A percentile compares a stretch with the other conserved stretches of the same genome.
These are phyloP conservation scores for Fragum sueziense DNA, from an alignment of 2,888 invertebrate species.

Conservation along the genomic window DNA sequence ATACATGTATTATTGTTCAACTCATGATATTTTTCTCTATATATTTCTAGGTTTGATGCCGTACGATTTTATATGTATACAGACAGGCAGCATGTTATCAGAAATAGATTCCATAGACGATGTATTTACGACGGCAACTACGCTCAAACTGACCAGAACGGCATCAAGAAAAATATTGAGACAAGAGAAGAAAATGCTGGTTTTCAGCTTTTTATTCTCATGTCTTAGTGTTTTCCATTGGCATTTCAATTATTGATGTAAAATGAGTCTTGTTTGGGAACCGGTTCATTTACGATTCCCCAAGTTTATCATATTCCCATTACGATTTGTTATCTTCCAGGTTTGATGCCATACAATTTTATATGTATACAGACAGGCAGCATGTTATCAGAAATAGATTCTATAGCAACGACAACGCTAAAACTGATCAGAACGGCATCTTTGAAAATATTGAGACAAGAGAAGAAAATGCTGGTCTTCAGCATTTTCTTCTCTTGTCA, in stretches of 20 bases:
- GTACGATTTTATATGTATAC: conserved; percentile 86
- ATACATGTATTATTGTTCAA: no score
- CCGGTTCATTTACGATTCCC: no score
- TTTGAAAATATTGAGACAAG: no score
- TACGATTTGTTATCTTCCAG: no score
- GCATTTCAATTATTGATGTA: no score
- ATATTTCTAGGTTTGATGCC: conserved; percentile 85
- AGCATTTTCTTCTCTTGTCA: no score
- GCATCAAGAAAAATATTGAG: conserved; percentile 70
- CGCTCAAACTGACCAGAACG: conserved; percentile 79
- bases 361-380: conserved; percentile 85
- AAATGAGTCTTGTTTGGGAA: no score
- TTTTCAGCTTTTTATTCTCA: background rate
- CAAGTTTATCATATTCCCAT: no score
- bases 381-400: conserved; percentile 84
- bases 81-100: conserved; percentile 85
- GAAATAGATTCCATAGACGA: conserved; percentile 84
- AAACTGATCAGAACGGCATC: conserved; percentile 81
- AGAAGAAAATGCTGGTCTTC: no score
- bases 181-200: background rate
- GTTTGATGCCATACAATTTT: conserved; percentile 86
- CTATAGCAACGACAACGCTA: conserved; percentile 81
- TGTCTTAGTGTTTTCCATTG: background rate
- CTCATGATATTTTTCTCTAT: no score
- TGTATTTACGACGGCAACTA: conserved; percentile 81